Evolutionary conservation across 1,140 invertebrate genomes (phyloP), one percentile per base, ranked within the genome.

Genomic region (Bombus confusus): DNA sequence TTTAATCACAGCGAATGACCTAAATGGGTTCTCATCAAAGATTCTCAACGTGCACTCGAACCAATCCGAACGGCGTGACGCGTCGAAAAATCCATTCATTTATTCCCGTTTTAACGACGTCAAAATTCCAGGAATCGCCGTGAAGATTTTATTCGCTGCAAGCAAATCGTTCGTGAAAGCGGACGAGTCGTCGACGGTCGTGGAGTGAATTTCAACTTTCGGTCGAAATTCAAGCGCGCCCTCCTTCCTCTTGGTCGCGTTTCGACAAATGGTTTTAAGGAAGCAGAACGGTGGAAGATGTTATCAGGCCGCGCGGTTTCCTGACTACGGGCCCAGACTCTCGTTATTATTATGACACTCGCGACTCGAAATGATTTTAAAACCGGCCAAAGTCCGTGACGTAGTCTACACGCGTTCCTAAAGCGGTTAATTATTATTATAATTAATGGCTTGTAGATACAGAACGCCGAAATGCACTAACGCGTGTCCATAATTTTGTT

Each of bases 201-300:
- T 80, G 31, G 34, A 34, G 34, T 80, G 66, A 41, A 80, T 41
- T 71, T 71, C 47, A 22, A 71, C 31, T 80, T 69, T 71, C 34
- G 34, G 34, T 57, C 37, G 68, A 71, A 52, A 43, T 68, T 68
- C 22, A 34, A 25, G 37, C 18, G 41, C n/a, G 66, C 66, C 47
- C 31, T 69, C 5, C 12, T 80, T 31, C 31, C 34, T 31, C 34
- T 31, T 31, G 34, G 22, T 57, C 34, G 28, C 15, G 37, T 37
- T 80, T 80, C 66, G 79, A 31, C 79, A 31, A 80, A 80, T 57
- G 43, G 2, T 57, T 71, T 80, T n/a, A 34, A 62, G 52, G 47
- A 43, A 72, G 34, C 52, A 59, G 79, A 73, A 73, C 39, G 31
- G 47, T 12, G 66, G 80, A 59, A 15, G 75, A 69, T 83, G 18